Conservation (phyloP, 2,888 invertebrate genomes). For the Tanypteryx hageni region DNA sequence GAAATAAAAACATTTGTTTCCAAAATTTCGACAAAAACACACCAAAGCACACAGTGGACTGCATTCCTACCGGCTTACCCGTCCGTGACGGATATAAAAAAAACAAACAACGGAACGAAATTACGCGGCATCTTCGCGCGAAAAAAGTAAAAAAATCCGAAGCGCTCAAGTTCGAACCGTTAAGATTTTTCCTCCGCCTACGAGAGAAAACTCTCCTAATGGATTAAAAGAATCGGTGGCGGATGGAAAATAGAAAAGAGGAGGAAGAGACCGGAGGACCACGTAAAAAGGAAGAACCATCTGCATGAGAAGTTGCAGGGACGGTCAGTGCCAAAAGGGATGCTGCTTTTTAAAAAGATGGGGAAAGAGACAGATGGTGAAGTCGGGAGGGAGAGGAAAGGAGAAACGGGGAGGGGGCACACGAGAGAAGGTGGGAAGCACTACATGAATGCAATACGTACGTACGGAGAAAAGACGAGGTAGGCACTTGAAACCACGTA, state of each 20-base stretch:
- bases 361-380: background rate
- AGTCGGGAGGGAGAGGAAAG: background rate
- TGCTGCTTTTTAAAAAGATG: background rate
- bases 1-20: too few species aligned
- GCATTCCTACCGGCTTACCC: background rate
- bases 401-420: background rate
- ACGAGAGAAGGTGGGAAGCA: too few species aligned
- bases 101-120: background rate
- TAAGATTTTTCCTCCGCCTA: slow-evolving; percentile 5
- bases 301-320: slow-evolving; percentile 24
- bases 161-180: background rate
- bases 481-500: background rate
- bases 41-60: too few species aligned
- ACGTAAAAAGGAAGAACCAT: background rate
- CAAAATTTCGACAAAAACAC: too few species aligned
- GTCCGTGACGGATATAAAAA: background rate
- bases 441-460: too few species aligned
- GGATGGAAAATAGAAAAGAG: background rate
- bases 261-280: background rate
- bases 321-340: slow-evolving; percentile 11
- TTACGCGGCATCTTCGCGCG: background rate
- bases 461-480: background rate
- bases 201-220: slow-evolving; percentile 23
- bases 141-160: background rate
- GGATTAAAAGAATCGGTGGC: background rate